Evolutionary conservation across 92 coral and sea anemone genomes (phyloP).

Genomic region (Meandrina meandrites): DNA sequence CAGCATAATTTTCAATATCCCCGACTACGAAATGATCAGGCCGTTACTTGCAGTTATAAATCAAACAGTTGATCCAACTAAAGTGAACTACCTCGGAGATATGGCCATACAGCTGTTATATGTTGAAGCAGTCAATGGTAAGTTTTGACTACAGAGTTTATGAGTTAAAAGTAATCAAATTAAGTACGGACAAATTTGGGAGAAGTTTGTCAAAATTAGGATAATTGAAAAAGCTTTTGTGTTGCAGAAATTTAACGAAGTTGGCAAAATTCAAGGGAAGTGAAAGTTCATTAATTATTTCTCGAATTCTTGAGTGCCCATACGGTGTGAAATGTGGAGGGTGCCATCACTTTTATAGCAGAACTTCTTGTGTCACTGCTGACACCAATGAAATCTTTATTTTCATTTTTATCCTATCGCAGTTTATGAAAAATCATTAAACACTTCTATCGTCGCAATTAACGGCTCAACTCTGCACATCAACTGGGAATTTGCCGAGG

Average conservation of each 20-base stretch:
- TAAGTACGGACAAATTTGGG: neutral
- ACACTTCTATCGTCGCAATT: neutral
- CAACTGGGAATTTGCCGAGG: slow-evolving; percentile 30
- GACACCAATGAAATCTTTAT: neutral
- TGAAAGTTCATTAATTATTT: too few species aligned
- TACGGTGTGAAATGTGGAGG: too few species aligned
- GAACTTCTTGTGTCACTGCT: too few species aligned
- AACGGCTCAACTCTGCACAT: neutral
- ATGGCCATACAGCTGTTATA: neutral
- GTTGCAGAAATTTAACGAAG: neutral
- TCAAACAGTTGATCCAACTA: neutral
- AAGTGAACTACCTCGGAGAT: neutral
- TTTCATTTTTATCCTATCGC: neutral
- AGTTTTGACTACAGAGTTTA: neutral
- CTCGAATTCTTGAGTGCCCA: too few species aligned
- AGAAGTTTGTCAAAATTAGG: too few species aligned
- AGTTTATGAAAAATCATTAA: slow-evolving; percentile 22
- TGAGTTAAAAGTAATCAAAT: neutral
- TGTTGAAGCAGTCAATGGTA: slow-evolving; percentile 10
- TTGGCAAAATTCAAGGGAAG: neutral
- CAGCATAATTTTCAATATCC: slow-evolving; percentile 31
- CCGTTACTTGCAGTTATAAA: slow-evolving; percentile 9
- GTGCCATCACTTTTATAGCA: too few species aligned
- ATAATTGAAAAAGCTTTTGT: too few species aligned
- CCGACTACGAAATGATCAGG: slow-evolving; percentile 19